Conservation (phyloP, 2,797 vertebrate genomes). For the Emydoidea blandingii region DNA sequence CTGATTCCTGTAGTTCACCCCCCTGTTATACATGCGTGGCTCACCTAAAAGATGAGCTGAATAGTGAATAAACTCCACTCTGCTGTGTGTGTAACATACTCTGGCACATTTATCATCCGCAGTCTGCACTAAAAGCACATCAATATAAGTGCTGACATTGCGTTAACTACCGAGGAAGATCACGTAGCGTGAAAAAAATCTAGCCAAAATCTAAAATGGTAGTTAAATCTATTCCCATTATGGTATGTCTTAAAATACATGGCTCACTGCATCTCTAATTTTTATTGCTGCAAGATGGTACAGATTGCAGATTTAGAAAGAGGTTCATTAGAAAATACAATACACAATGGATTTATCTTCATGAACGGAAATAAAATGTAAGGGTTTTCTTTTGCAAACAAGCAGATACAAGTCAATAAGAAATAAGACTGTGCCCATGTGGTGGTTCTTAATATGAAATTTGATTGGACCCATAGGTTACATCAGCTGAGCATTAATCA, state of each 20-base stretch:
- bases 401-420: slow-evolving; percentile 22
- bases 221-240: slow-evolving; percentile 60
- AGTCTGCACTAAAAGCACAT: slow-evolving; percentile 65
- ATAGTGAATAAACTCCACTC: slow-evolving; percentile 32
- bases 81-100: slow-evolving; percentile 3
- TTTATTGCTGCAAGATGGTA: slow-evolving; percentile 47
- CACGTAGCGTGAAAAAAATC: slow-evolving; percentile 45
- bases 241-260: slow-evolving; percentile 62
- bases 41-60: neutral
- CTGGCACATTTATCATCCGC: slow-evolving; percentile 50
- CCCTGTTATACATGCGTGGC: neutral
- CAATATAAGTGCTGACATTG: slow-evolving; percentile 67
- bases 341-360: slow-evolving; percentile 62
- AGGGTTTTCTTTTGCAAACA: slow-evolving; percentile 28
- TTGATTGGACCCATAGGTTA: slow-evolving; percentile 3
- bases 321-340: slow-evolving; percentile 64
- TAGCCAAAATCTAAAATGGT: slow-evolving; percentile 45
- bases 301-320: slow-evolving; percentile 57
- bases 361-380: slow-evolving; percentile 52
- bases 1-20: neutral
- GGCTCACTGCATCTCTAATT: slow-evolving; percentile 69
- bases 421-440: neutral
- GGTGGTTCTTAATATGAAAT: neutral
- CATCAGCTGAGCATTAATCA: slow-evolving; percentile 33
- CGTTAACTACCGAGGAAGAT: slow-evolving; percentile 65